A percentile compares a stretch with the other conserved stretches of the same genome.
These are phyloP conservation scores for Theocolax elegans DNA, from an alignment of 1,140 invertebrate genomes.

Conservation along the genomic window DNA sequence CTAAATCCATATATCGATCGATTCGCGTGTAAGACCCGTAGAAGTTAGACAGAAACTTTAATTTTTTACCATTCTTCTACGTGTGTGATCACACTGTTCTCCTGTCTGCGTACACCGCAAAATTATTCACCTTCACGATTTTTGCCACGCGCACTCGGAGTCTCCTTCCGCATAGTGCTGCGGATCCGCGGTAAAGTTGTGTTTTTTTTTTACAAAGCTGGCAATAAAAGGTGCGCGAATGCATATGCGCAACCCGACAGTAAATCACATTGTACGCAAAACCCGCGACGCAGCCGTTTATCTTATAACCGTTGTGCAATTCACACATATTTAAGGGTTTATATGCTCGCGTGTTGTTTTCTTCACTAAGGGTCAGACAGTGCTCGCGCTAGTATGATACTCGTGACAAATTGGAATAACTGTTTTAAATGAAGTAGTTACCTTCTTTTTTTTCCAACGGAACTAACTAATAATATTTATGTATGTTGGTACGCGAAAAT, in stretches of 20 bases:
- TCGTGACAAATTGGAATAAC: too few species aligned
- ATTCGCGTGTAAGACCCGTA: too few species aligned
- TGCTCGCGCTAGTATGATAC: too few species aligned
- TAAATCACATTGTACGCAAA: conserved; percentile 11
- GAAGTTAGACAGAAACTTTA: too few species aligned
- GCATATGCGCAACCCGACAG: not conserved
- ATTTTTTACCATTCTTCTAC: conserved; percentile 23
- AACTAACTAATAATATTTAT: too few species aligned
- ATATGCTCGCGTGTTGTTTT: not conserved
- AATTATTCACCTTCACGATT: conserved; percentile 25
- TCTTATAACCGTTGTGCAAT: conserved; percentile 27
- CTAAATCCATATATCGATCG: too few species aligned
- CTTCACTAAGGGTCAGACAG: too few species aligned
- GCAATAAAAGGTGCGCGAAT: conserved; percentile 17
- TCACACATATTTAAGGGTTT: not conserved
- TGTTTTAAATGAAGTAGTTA: too few species aligned
- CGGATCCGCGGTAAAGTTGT: not conserved
- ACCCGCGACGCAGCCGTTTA: not conserved
- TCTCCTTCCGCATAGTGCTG: too few species aligned
- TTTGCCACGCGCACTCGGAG: not conserved
- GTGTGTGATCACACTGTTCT: not conserved
- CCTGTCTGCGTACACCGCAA: too few species aligned
- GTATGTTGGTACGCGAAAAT: too few species aligned
- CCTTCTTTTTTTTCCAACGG: too few species aligned
- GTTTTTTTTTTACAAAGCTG: conserved; percentile 3